Conservation (phyloP, 2,113 vertebrate genomes). For the Formicarius rufipectus region DNA sequence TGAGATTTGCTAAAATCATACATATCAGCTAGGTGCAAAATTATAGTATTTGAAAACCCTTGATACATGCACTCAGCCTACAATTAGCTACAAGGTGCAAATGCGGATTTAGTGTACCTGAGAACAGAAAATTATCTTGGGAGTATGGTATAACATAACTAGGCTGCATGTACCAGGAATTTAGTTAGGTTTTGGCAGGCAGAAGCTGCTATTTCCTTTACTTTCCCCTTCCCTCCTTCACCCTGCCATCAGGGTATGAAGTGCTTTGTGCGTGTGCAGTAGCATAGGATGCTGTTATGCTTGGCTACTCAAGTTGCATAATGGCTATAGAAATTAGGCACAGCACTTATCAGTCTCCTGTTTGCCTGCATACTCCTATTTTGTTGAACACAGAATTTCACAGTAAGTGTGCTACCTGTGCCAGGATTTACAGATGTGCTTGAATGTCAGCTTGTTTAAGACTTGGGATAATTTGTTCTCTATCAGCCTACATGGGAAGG, state of each 20-base stretch:
- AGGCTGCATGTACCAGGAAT: not conserved
- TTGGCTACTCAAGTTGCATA: not conserved
- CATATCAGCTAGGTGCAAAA: not conserved
- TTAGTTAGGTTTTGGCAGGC: not conserved
- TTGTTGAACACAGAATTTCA: not conserved
- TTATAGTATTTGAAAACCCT: not conserved
- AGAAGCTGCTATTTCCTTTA: not conserved
- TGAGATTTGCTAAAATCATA: not conserved
- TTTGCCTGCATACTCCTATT: not conserved
- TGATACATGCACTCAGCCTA: not conserved
- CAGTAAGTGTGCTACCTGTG: not conserved
- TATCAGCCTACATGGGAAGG: not conserved
- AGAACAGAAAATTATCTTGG: not conserved
- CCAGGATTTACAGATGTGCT: constrained; percentile 2
- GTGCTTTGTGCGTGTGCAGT: not conserved
- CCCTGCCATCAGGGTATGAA: not conserved
- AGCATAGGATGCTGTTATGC: not conserved
- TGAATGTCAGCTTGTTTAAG: not conserved
- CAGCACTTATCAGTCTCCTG: not conserved
- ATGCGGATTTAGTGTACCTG: not conserved
- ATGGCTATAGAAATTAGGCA: not conserved
- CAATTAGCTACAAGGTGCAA: not conserved
- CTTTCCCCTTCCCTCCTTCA: not conserved
- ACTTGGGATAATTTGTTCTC: not conserved
- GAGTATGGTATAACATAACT: not conserved